Evolutionary conservation across 1,140 invertebrate species (phyloP).

Genomic region (Chrysomallon squamiferum): DNA sequence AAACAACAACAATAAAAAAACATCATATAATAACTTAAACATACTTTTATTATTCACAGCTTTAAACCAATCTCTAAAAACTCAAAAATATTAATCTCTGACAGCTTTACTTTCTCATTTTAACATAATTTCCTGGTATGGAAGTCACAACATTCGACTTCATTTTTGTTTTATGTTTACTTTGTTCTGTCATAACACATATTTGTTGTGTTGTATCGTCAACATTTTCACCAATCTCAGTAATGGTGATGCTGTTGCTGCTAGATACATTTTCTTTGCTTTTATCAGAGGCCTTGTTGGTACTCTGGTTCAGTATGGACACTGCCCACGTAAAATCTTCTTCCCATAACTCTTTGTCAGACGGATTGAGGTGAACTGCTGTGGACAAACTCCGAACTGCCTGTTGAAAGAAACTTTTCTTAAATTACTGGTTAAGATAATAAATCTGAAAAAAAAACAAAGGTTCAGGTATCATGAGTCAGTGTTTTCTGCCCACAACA

Average conservation of each 20-base stretch:
- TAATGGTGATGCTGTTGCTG: too few relatives aligned
- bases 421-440: too few relatives aligned
- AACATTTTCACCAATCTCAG: background rate
- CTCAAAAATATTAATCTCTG: too few relatives aligned
- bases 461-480: too few relatives aligned
- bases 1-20: too few relatives aligned
- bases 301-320: constrained; percentile 28
- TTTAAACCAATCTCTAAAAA: too few relatives aligned
- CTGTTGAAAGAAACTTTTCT: constrained; percentile 41
- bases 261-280: too few relatives aligned
- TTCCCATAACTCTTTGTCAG: constrained; percentile 58
- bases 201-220: background rate
- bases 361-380: constrained; percentile 61
- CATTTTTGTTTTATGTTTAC: constrained; percentile 1
- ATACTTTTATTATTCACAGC: too few relatives aligned
- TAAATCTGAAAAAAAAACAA: too few relatives aligned
- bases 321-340: constrained; percentile 59
- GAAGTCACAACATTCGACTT: background rate
- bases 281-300: too few relatives aligned
- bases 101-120: background rate
- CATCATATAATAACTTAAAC: too few relatives aligned
- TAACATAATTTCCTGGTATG: background rate
- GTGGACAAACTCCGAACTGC: constrained; percentile 61
- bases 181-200: background rate
- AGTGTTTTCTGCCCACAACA: too few relatives aligned